Percentiles rank a stretch among this genome's conserved stretches.
Evolutionary conservation across 2,888 invertebrate genomes (phyloP).

Genomic region (Sepioteuthis lessoniana): DNA sequence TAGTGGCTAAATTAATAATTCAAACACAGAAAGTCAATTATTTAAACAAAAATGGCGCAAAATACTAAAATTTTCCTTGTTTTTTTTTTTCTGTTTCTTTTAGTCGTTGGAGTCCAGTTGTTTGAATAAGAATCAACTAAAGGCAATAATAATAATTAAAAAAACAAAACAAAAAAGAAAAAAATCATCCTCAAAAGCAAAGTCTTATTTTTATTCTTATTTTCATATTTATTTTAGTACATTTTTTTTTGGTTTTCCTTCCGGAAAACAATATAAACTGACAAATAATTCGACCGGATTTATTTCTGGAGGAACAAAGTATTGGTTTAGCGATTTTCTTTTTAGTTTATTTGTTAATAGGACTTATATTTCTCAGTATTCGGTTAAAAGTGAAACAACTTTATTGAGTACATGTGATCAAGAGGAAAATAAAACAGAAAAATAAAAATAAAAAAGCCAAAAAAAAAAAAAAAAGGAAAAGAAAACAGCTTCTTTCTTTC

Average conservation of each 20-base stretch:
- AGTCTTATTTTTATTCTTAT: background rate
- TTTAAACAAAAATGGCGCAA: background rate
- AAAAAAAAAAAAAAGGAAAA: too few relatives aligned
- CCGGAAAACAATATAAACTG: background rate
- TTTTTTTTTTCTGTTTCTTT: background rate
- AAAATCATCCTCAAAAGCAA: background rate
- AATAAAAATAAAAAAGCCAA: too few relatives aligned
- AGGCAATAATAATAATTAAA: background rate
- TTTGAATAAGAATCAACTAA: background rate
- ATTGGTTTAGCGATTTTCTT: background rate
- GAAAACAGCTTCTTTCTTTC: too few relatives aligned
- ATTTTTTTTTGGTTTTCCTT: background rate
- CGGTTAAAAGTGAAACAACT: too few relatives aligned
- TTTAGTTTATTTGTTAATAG: background rate
- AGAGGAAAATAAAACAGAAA: too few relatives aligned
- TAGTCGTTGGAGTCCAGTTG: background rate
- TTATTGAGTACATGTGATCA: too few relatives aligned
- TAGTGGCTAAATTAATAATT: conserved; percentile 33
- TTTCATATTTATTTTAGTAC: background rate
- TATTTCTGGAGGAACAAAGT: background rate
- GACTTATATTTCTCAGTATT: too few relatives aligned
- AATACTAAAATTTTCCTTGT: background rate
- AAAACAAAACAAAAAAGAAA: too few relatives aligned
- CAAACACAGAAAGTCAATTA: background rate
- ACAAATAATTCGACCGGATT: background rate